Evolutionary conservation across 2,888 invertebrate species (phyloP).

Genomic region (Arctia plantaginis): DNA sequence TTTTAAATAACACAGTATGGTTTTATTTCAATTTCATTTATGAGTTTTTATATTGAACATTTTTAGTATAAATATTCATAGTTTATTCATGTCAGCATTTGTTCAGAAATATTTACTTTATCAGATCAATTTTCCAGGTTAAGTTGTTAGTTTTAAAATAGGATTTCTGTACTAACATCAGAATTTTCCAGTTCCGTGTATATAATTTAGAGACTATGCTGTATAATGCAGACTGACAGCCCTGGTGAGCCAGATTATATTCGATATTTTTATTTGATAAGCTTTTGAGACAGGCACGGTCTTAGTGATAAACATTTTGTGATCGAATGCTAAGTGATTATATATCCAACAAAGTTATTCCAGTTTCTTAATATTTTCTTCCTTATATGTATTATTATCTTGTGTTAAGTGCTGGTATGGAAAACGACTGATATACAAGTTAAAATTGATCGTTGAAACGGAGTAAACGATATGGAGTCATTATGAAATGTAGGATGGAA

Average conservation of each 20-base stretch:
- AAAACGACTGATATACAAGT: constrained; percentile 37
- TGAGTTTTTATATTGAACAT: too few species aligned
- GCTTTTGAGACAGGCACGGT: constrained; percentile 1
- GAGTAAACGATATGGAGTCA: constrained; percentile 35
- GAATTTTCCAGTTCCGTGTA: too few species aligned
- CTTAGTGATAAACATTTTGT: constrained; percentile 3
- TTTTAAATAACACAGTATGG: too few species aligned
- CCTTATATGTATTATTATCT: constrained; percentile 22
- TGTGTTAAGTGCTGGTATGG: constrained; percentile 29
- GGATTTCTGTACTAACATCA: too few species aligned
- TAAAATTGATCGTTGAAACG: constrained; percentile 34
- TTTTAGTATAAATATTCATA: too few species aligned
- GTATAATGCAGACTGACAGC: not conserved
- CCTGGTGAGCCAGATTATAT: not conserved
- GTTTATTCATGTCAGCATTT: too few species aligned
- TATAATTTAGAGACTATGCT: too few species aligned
- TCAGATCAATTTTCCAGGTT: too few species aligned
- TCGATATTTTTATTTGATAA: not conserved
- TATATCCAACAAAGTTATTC: not conserved
- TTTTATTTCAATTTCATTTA: too few species aligned
- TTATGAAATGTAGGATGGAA: constrained; percentile 20
- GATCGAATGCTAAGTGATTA: not conserved
- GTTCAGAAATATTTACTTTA: too few species aligned
- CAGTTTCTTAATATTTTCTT: constrained; percentile 17
- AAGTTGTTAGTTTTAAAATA: too few species aligned